These are phyloP conservation scores for Lasioglossum albipes DNA, from an alignment of 1,140 invertebrate species.

Conservation along the genomic window DNA sequence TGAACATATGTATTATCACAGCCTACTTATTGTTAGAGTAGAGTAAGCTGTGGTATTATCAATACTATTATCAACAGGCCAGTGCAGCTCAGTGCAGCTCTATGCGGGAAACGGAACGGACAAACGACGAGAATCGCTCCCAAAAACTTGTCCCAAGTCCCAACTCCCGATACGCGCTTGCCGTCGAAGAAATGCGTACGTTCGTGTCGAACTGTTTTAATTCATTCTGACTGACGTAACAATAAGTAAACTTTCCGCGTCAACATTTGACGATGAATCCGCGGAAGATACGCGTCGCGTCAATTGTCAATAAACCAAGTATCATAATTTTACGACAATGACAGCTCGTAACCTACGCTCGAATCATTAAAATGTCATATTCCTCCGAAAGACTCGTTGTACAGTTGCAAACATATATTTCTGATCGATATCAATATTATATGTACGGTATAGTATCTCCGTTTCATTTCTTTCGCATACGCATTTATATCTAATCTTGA, in stretches of 20 bases:
- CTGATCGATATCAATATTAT: too few species aligned
- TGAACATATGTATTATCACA: neutral
- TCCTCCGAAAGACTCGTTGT: neutral
- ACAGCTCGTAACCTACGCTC: neutral
- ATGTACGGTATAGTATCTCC: constrained; percentile 1
- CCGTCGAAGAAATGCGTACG: neutral
- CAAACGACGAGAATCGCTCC: neutral
- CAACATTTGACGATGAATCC: neutral
- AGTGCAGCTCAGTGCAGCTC: constrained; percentile 10
- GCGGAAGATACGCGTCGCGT: neutral
- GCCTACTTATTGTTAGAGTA: too few species aligned
- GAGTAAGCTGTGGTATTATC: too few species aligned
- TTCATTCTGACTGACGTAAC: neutral
- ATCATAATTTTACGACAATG: neutral
- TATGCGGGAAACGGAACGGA: neutral
- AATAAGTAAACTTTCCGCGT: neutral
- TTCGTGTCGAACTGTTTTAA: neutral
- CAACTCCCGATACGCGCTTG: too few species aligned
- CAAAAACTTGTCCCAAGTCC: neutral
- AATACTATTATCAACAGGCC: too few species aligned
- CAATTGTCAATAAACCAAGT: neutral
- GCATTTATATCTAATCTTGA: neutral
- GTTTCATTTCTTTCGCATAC: neutral
- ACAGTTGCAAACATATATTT: too few species aligned
- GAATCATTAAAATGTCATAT: neutral